Evolutionary conservation across 2,888 invertebrate species (phyloP).

Genomic region (Orthonychiurus folsomi): DNA sequence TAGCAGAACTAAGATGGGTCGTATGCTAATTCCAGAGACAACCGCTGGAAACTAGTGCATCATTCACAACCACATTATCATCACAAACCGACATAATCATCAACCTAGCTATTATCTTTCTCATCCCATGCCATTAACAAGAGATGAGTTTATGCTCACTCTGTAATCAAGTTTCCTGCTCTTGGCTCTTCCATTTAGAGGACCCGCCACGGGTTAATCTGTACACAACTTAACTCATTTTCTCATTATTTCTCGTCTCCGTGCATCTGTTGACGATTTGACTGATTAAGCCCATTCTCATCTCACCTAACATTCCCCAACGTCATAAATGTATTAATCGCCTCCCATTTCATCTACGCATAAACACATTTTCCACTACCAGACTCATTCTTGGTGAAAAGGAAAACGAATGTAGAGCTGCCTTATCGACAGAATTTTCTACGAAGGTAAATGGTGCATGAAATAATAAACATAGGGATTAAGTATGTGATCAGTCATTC

Average conservation of each 20-base stretch:
- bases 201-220: not conserved
- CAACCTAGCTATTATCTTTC: not conserved
- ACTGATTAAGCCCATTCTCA: not conserved
- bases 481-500: not conserved
- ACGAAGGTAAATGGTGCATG: not conserved
- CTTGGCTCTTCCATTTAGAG: not conserved
- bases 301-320: not conserved
- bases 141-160: not conserved
- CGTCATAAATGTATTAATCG: not conserved
- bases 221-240: not conserved
- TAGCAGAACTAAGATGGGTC: too few species aligned
- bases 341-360: not conserved
- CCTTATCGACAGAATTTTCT: not conserved
- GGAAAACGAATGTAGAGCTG: not conserved
- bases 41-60: not conserved
- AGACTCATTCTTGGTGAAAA: not conserved
- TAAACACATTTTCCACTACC: too few species aligned
- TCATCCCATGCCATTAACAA: not conserved
- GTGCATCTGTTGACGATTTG: not conserved
- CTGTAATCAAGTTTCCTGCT: not conserved
- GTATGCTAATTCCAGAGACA: constrained; percentile 1
- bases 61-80: not conserved
- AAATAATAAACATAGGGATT: not conserved
- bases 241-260: not conserved
- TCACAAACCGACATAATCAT: not conserved